Percentiles rank a stretch among this genome's conserved stretches.
These are phyloP conservation scores for Cephus pulcher DNA, from an alignment of 2,888 invertebrate genomes.

Conservation along the genomic window DNA sequence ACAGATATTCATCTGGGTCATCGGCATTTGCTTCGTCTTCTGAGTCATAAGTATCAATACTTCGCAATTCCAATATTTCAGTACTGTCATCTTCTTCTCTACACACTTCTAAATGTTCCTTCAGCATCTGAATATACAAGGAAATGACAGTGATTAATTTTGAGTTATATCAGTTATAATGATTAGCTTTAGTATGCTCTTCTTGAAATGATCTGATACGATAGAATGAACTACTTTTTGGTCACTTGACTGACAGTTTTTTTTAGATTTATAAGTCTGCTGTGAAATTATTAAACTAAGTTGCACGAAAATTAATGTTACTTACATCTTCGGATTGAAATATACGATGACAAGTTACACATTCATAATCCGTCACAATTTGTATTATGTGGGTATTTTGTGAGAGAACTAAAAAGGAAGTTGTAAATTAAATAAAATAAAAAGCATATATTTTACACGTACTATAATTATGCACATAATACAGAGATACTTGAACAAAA, in stretches of 20 bases:
- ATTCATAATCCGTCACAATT: constrained; percentile 57
- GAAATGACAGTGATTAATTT: not conserved
- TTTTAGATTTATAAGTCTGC: not conserved
- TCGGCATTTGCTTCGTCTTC: constrained; percentile 49
- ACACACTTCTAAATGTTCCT: constrained; percentile 59
- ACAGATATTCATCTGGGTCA: constrained; percentile 26
- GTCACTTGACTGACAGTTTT: not conserved
- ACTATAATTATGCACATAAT: constrained; percentile 11
- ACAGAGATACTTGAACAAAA: not conserved
- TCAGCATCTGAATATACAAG: constrained; percentile 45
- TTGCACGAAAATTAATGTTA: constrained; percentile 14
- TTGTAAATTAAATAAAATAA: constrained; percentile 20
- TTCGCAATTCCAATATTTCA: constrained; percentile 51
- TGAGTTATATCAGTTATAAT: not conserved
- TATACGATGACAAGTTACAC: constrained; percentile 60
- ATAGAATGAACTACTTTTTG: not conserved
- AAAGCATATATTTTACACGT: constrained; percentile 8
- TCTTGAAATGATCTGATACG: not conserved
- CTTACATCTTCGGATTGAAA: constrained; percentile 57
- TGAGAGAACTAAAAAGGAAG: constrained; percentile 40
- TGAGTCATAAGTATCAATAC: constrained; percentile 51
- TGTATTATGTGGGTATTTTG: constrained; percentile 52
- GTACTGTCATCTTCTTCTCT: constrained; percentile 60
- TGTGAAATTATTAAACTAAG: not conserved
- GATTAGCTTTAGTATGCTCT: not conserved